Conservation (phyloP, 2,888 invertebrate species). For the Ceriagrion tenellum region DNA sequence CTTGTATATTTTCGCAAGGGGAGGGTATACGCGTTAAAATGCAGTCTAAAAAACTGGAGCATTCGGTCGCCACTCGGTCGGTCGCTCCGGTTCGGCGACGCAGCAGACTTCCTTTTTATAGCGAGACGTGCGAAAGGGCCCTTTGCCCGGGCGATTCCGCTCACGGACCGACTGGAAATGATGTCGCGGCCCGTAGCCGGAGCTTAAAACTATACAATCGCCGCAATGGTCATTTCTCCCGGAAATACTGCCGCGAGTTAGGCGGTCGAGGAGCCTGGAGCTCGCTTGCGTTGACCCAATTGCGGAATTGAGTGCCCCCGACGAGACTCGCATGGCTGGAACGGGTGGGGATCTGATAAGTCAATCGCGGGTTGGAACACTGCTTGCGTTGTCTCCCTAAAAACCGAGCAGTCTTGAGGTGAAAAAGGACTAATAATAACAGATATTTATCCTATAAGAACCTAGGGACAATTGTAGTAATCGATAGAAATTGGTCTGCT, state of each 20-base stretch:
- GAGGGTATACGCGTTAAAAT: not conserved
- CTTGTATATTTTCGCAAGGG: not conserved
- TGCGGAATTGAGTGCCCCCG: not conserved
- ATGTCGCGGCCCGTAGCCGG: not conserved
- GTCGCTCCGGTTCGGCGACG: not conserved
- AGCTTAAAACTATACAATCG: not conserved
- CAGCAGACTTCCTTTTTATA: not conserved
- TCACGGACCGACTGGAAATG: not conserved
- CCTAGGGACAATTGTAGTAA: too few species aligned
- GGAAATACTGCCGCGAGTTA: not conserved
- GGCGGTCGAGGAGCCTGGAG: not conserved
- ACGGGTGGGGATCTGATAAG: not conserved
- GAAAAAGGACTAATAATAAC: not conserved
- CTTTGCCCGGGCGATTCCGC: not conserved
- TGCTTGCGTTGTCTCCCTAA: not conserved
- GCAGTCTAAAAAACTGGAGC: not conserved
- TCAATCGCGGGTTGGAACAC: not conserved
- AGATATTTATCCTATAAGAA: not conserved
- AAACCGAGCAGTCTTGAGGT: not conserved
- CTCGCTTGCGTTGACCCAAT: slow-evolving; percentile 18
- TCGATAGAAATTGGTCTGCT: too few species aligned
- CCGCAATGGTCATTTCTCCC: not conserved
- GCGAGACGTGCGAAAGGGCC: not conserved
- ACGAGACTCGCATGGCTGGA: too few species aligned
- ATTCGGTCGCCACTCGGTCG: not conserved